These are phyloP conservation scores for Halictus rubicundus DNA, from an alignment of 1,140 invertebrate species.

Conservation along the genomic window DNA sequence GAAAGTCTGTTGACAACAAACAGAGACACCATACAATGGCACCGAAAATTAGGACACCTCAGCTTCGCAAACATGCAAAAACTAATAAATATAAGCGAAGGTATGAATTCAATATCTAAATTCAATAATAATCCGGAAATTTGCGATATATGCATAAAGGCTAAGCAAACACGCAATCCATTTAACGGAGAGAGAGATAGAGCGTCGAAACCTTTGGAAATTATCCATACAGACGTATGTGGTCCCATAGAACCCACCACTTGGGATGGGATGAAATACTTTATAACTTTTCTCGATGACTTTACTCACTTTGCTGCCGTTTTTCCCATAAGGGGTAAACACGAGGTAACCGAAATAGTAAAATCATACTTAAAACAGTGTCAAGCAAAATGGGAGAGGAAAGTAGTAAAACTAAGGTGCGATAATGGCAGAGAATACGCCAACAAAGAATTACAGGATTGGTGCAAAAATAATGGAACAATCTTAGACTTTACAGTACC, in stretches of 20 bases:
- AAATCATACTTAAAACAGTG: background rate
- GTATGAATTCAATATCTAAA: background rate
- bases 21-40: background rate
- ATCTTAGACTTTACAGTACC: background rate
- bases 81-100: background rate
- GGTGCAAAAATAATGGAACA: background rate
- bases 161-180: background rate
- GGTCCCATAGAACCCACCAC: background rate
- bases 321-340: background rate
- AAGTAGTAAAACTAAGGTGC: constrained; percentile 9
- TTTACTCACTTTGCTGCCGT: background rate
- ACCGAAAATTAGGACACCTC: constrained; percentile 2
- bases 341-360: background rate
- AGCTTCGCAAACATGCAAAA: background rate
- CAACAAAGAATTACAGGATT: background rate
- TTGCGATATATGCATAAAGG: background rate
- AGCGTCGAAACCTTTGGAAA: background rate
- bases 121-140: background rate
- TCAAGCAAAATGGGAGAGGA: background rate
- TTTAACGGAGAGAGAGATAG: background rate
- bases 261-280: background rate
- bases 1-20: background rate
- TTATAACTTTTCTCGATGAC: constrained; percentile 16
- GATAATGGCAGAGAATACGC: constrained; percentile 27
- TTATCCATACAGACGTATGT: constrained; percentile 12